Percentiles rank a stretch among this genome's conserved stretches.
Evolutionary conservation across 2,888 invertebrate genomes (phyloP).

Genomic region (Ernsta delagoae): DNA sequence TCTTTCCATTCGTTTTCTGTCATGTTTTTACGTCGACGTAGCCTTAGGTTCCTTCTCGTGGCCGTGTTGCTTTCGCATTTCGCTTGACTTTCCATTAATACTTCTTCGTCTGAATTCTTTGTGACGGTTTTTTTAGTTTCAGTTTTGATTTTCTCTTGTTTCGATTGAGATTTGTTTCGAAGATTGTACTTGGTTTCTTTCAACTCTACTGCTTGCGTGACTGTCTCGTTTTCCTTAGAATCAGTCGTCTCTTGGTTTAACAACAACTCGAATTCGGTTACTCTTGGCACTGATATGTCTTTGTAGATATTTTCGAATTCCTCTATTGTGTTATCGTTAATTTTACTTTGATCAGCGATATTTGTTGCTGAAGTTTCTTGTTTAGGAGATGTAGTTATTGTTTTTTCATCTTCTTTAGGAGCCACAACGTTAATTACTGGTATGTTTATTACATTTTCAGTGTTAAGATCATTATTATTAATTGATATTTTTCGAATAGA

Average conservation of each 20-base stretch:
- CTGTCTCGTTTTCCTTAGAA: not conserved
- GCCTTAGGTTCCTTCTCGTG: constrained; percentile 58
- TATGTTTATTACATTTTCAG: not conserved
- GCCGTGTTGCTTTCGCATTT: constrained; percentile 54
- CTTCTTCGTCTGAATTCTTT: constrained; percentile 45
- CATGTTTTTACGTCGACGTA: constrained; percentile 57
- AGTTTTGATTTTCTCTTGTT: constrained; percentile 38
- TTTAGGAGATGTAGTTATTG: not conserved
- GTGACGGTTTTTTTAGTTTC: constrained; percentile 38
- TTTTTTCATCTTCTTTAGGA: not conserved
- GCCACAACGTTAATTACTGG: not conserved
- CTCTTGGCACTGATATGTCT: constrained; percentile 61
- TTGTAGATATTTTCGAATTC: constrained; percentile 74
- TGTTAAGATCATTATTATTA: not conserved
- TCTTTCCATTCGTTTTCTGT: constrained; percentile 18
- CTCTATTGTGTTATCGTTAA: constrained; percentile 61
- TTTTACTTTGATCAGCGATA: constrained; percentile 21
- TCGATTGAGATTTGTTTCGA: constrained; percentile 48
- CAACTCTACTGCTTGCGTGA: constrained; percentile 19
- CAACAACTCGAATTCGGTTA: constrained; percentile 70
- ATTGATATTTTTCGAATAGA: constrained; percentile 4
- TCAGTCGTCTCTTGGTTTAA: constrained; percentile 50
- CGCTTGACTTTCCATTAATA: constrained; percentile 50
- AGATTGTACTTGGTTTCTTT: constrained; percentile 62
- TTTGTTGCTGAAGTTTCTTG: constrained; percentile 13